These are phyloP conservation scores for Elephas maximus DNA, from an alignment of 2,113 vertebrate species.

Conservation along the genomic window DNA sequence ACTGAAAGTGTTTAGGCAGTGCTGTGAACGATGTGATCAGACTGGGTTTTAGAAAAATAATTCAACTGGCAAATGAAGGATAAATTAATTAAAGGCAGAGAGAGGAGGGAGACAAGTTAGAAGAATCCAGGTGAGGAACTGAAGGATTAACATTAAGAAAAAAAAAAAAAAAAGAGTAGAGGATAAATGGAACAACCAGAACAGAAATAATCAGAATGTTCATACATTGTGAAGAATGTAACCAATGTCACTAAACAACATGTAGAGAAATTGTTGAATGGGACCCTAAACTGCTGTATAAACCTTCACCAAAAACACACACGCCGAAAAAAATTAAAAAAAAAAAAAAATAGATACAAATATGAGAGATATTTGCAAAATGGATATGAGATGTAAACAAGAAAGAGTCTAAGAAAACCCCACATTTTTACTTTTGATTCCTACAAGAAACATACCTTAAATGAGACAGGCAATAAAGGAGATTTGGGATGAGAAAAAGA, in stretches of 20 bases:
- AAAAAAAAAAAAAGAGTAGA: neutral
- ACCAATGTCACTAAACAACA: neutral
- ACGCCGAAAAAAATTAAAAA: neutral
- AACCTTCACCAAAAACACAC: neutral
- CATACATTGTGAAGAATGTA: neutral
- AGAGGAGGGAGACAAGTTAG: neutral
- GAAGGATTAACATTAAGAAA: neutral
- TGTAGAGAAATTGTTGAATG: neutral
- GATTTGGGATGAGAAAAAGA: slow-evolving; percentile 1
- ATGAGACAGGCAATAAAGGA: neutral
- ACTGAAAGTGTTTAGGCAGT: neutral
- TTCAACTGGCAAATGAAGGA: neutral
- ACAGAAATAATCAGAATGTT: neutral
- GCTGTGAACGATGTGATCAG: neutral
- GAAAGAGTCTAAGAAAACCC: neutral
- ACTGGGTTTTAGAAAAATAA: neutral
- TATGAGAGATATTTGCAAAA: slow-evolving; percentile 22
- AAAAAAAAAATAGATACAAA: neutral
- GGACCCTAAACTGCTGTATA: neutral
- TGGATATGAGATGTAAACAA: neutral
- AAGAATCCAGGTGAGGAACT: neutral
- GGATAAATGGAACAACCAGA: neutral
- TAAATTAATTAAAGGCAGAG: neutral
- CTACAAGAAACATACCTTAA: neutral
- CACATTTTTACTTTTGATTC: neutral